Evolutionary conservation across 2,113 vertebrate genomes (phyloP).

Genomic region (Rhabdomys dilectus): DNA sequence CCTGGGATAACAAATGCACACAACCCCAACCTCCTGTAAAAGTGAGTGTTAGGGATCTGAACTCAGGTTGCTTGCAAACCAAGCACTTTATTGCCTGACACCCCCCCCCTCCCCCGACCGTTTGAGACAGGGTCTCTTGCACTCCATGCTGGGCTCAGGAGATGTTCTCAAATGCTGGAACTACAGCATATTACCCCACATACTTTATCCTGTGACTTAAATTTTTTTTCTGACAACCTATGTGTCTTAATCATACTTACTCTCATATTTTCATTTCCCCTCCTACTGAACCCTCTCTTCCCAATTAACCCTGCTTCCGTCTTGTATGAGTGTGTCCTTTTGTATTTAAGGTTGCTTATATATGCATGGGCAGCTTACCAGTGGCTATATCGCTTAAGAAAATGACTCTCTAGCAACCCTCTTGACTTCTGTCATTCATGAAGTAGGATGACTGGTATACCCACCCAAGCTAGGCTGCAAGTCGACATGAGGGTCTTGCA

Average conservation of each 20-base stretch:
- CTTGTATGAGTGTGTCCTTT: background rate
- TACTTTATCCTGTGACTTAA: background rate
- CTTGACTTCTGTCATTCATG: background rate
- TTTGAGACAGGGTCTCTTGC: background rate
- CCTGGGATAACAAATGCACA: background rate
- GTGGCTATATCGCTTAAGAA: background rate
- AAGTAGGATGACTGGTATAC: background rate
- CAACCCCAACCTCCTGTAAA: background rate
- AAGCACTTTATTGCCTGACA: background rate
- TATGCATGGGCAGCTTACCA: background rate
- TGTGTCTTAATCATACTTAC: background rate
- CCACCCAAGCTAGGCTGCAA: background rate
- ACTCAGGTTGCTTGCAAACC: background rate
- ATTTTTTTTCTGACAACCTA: background rate
- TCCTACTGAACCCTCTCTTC: background rate
- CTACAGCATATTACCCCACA: background rate
- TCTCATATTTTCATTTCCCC: background rate
- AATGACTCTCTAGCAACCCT: background rate
- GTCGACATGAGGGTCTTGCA: background rate
- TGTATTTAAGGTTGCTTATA: background rate
- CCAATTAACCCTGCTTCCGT: background rate
- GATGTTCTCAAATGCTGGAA: background rate
- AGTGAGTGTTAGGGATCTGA: background rate
- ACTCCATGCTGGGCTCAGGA: background rate
- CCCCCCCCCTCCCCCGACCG: background rate